phyloP scores from a whole-genome alignment of 2,888 invertebrate genomes.

The Yponomeuta malinellus region DNA sequence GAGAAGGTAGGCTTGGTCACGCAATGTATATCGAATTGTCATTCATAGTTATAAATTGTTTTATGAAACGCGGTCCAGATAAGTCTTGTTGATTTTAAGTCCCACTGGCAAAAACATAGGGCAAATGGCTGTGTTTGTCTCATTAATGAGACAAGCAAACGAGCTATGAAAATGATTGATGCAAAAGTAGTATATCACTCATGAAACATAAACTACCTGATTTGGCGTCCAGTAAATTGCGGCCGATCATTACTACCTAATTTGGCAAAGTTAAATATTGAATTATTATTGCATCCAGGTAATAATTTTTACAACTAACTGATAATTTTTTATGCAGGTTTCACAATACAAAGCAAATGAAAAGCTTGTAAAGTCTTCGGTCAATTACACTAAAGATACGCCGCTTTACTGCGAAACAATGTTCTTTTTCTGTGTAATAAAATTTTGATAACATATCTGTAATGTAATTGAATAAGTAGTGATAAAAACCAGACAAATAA shows the following conservation, averaged over 20 bases:
- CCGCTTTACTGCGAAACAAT: too few relatives aligned
- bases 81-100: too few relatives aligned
- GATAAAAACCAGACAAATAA: neutral
- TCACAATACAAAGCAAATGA: neutral
- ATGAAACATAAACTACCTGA: slow-evolving; percentile 37
- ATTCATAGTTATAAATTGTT: too few relatives aligned
- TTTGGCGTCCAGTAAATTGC: slow-evolving; percentile 40
- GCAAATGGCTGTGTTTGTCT: too few relatives aligned
- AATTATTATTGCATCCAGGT: neutral
- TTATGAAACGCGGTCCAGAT: too few relatives aligned
- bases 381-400: too few relatives aligned
- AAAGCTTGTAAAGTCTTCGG: neutral
- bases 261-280: slow-evolving; percentile 23
- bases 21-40: too few relatives aligned
- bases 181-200: neutral
- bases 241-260: slow-evolving; percentile 49
- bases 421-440: too few relatives aligned
- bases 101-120: too few relatives aligned
- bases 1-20: too few relatives aligned
- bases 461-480: neutral
- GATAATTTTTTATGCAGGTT: too few relatives aligned
- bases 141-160: neutral
- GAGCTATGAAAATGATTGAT: neutral
- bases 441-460: neutral
- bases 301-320: neutral